Percentiles rank a stretch among this genome's conserved stretches.
Conservation (phyloP, 2,797 vertebrate species). For the Erethizon dorsatum region DNA sequence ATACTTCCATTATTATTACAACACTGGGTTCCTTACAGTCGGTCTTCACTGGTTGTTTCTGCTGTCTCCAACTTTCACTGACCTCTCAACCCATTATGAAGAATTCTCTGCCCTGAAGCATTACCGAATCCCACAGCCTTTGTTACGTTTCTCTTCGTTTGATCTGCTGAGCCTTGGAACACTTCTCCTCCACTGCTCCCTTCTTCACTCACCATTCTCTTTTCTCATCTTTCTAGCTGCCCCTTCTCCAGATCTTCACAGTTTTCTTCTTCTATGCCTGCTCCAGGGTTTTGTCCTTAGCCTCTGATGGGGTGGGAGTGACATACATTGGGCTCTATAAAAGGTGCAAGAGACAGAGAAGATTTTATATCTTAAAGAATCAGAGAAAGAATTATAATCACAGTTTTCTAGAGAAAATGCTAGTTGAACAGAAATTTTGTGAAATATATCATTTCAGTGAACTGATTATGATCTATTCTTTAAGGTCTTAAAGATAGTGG, state of each 20-base stretch:
- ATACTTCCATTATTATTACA: neutral
- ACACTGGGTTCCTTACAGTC: neutral
- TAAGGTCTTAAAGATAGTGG: neutral
- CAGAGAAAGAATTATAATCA: neutral
- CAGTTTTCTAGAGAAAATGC: neutral
- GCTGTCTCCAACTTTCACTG: neutral
- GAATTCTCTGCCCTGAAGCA: neutral
- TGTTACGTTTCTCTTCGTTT: neutral
- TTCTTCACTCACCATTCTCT: neutral
- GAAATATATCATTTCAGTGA: neutral
- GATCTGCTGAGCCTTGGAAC: neutral
- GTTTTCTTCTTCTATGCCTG: neutral
- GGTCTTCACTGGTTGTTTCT: neutral
- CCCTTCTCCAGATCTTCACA: neutral
- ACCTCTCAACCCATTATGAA: neutral
- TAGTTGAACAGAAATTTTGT: neutral
- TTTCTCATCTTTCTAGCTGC: neutral
- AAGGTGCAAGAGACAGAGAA: neutral
- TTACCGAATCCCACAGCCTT: neutral
- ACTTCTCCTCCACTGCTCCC: neutral
- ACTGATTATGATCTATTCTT: neutral
- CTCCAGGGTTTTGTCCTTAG: neutral
- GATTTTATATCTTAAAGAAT: neutral
- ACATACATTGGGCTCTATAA: neutral
- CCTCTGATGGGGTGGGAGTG: no score